Evolutionary conservation across 2,797 vertebrate genomes (phyloP).

Genomic region (Lophius americanus): DNA sequence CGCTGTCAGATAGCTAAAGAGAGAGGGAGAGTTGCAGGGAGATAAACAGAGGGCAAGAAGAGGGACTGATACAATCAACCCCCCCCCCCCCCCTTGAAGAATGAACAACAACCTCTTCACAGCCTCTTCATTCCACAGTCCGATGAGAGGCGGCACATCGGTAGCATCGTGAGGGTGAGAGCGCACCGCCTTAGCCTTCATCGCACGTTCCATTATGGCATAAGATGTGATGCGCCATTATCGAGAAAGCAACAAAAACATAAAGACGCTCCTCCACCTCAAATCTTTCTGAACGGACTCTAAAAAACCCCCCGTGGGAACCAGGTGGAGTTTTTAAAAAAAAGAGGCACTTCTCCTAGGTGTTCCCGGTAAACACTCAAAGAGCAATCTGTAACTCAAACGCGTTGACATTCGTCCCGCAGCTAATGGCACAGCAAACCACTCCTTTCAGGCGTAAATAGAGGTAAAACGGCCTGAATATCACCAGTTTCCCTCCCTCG

Average conservation of each 20-base stretch:
- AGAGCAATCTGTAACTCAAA: conserved; percentile 9
- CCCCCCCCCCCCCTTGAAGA: conserved; percentile 30
- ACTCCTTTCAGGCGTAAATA: conserved; percentile 49
- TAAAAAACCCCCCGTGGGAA: conserved; percentile 4
- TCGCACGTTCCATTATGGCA: not conserved
- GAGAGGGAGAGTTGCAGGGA: conserved; percentile 35
- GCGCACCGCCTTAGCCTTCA: conserved; percentile 4
- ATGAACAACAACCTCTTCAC: conserved; percentile 42
- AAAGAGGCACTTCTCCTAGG: not conserved
- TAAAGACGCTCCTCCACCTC: not conserved
- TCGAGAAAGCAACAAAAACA: not conserved
- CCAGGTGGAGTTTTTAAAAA: not conserved
- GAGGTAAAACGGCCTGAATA: conserved; percentile 59
- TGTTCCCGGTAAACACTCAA: not conserved
- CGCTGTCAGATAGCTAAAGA: conserved; percentile 68
- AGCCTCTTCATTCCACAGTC: conserved; percentile 24
- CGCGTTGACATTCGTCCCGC: conserved; percentile 37
- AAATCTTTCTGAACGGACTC: not conserved
- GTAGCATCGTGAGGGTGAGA: not conserved
- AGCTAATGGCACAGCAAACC: conserved; percentile 54
- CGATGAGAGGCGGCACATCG: conserved; percentile 26
- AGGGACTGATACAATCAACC: conserved; percentile 46
- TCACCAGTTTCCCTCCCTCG: conserved; percentile 42
- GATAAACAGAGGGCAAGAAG: conserved; percentile 64
- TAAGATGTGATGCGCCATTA: conserved; percentile 5